Percentiles rank a stretch among this genome's conserved stretches.
Evolutionary conservation across 2,888 invertebrate genomes (phyloP).

Genomic region (Agrochola lychnidis): DNA sequence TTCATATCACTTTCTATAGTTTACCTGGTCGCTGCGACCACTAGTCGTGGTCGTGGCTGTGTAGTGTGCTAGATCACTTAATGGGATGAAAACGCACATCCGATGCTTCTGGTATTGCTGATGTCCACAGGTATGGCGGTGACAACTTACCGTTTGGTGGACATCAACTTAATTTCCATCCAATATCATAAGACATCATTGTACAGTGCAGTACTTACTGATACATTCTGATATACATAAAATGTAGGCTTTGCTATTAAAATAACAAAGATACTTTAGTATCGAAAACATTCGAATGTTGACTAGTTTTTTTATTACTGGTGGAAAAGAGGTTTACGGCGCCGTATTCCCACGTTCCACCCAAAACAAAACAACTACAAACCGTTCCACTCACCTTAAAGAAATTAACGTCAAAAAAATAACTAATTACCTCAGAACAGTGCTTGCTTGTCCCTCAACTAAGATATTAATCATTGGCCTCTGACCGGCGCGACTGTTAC

Average conservation of each 20-base stretch:
- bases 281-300: not conserved
- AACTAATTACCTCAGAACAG: conserved; percentile 52
- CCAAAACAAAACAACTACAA: conserved; percentile 21
- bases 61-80: too few species aligned
- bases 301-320: not conserved
- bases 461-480: conserved; percentile 61
- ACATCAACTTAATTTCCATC: not conserved
- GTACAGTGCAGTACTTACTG: too few species aligned
- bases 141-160: not conserved
- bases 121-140: too few species aligned
- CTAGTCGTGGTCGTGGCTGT: too few species aligned
- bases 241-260: not conserved
- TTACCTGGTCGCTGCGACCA: too few species aligned
- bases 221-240: not conserved
- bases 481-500: conserved; percentile 56
- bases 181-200: not conserved
- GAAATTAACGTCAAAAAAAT: conserved; percentile 58
- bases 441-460: conserved; percentile 49
- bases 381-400: conserved; percentile 30
- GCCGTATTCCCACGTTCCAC: not conserved
- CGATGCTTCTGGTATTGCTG: not conserved
- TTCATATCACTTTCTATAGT: too few species aligned
- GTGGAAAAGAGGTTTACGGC: not conserved
- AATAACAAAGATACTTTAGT: not conserved
- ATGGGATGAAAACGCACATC: too few species aligned